Evolutionary conservation across 2,113 vertebrate species (phyloP).

Genomic region (Delphinapterus leucas): DNA sequence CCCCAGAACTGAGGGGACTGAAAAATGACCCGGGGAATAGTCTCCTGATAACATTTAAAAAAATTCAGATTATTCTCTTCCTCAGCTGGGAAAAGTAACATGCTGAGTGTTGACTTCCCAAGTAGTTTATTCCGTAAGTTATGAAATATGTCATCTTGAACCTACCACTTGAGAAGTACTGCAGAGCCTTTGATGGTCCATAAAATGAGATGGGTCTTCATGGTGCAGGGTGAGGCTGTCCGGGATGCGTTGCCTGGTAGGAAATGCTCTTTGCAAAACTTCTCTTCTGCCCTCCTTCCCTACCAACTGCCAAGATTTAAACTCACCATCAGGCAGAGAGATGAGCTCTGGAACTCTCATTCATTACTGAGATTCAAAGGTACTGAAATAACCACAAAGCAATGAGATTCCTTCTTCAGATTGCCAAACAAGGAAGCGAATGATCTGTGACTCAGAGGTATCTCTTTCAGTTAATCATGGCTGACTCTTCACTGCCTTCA

Average conservation of each 20-base stretch:
- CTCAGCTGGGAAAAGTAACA: background rate
- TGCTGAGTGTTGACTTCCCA: background rate
- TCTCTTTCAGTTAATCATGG: conserved; percentile 48
- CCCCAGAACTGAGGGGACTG: background rate
- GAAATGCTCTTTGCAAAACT: background rate
- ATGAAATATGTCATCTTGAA: background rate
- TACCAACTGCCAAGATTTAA: background rate
- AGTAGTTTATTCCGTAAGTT: background rate
- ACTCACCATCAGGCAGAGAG: background rate
- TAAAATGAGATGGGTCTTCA: background rate
- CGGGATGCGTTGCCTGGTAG: background rate
- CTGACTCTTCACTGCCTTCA: conserved; percentile 36
- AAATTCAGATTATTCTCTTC: background rate
- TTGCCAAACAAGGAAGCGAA: conserved; percentile 34
- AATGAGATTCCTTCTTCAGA: conserved; percentile 51
- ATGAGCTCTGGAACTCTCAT: background rate
- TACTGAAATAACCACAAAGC: conserved; percentile 51
- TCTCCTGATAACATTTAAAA: background rate
- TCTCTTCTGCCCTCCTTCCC: background rate
- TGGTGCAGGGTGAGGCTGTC: background rate
- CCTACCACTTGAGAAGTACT: background rate
- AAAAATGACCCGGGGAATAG: background rate
- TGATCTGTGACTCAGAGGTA: conserved; percentile 51
- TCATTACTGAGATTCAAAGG: conserved; percentile 30
- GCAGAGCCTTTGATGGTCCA: background rate